Evolutionary conservation across 2,113 vertebrate species (phyloP).

Genomic region (Hyaena hyaena): DNA sequence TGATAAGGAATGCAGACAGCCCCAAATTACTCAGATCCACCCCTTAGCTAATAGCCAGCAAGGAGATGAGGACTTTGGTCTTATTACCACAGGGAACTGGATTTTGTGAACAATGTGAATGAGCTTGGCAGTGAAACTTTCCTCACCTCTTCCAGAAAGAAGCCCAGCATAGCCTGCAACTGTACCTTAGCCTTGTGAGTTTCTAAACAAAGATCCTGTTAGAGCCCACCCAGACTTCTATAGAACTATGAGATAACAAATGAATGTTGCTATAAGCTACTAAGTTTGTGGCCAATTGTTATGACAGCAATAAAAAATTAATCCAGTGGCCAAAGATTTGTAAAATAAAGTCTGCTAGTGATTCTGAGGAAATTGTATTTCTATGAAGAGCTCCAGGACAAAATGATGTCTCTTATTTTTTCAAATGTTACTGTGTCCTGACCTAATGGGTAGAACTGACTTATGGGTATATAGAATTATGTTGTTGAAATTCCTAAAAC

Average conservation of each 20-base stretch:
- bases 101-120: not conserved
- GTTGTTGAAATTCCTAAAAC: not conserved
- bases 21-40: not conserved
- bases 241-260: not conserved
- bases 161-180: not conserved
- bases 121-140: not conserved
- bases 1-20: not conserved
- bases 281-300: not conserved
- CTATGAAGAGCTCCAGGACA: not conserved
- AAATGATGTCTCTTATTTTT: not conserved
- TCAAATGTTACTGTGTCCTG: not conserved
- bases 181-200: not conserved
- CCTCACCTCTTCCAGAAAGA: not conserved
- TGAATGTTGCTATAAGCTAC: not conserved
- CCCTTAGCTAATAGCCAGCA: not conserved
- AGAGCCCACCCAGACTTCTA: not conserved
- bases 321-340: not conserved
- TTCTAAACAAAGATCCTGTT: not conserved
- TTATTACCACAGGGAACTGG: not conserved
- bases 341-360: not conserved
- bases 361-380: conserved; percentile 18
- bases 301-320: not conserved
- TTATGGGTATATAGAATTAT: not conserved
- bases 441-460: not conserved
- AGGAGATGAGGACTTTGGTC: not conserved